Evolutionary conservation across 1,140 invertebrate genomes (phyloP).

Genomic region (Drosophila micromelanica): DNA sequence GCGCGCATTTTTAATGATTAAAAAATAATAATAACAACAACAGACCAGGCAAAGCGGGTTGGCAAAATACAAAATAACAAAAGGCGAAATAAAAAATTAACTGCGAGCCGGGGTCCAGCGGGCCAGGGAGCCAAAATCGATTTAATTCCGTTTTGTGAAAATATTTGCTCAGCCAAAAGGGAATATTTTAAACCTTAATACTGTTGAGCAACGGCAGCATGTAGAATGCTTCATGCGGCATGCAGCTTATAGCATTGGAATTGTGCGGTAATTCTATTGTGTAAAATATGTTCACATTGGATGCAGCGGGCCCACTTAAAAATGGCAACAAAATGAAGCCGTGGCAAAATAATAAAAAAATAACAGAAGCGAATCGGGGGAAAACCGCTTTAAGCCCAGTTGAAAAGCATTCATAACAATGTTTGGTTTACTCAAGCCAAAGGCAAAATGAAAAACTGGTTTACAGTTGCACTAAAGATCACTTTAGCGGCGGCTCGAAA

Average conservation of each 20-base stretch:
- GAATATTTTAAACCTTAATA: slow-evolving; percentile 75
- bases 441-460: too few species aligned
- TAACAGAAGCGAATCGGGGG: neutral
- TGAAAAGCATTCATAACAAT: slow-evolving; percentile 4
- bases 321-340: slow-evolving; percentile 12
- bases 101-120: neutral
- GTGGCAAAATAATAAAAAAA: neutral
- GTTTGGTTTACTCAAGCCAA: neutral
- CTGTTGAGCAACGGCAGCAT: slow-evolving; percentile 48
- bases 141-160: slow-evolving; percentile 56
- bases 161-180: slow-evolving; percentile 65
- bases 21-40: slow-evolving; percentile 63
- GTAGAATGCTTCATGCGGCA: slow-evolving; percentile 29
- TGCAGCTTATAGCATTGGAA: slow-evolving; percentile 18
- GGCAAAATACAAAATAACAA: slow-evolving; percentile 15
- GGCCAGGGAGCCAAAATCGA: slow-evolving; percentile 36
- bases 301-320: slow-evolving; percentile 17
- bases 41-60: slow-evolving; percentile 2
- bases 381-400: slow-evolving; percentile 8
- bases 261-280: slow-evolving; percentile 28
- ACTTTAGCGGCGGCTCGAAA: too few species aligned
- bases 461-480: too few species aligned
- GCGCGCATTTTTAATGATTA: slow-evolving; percentile 67
- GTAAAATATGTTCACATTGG: slow-evolving; percentile 27
- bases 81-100: slow-evolving; percentile 41